Conservation (phyloP, 2,113 vertebrate genomes). For the Nannobrachium achirus region DNA sequence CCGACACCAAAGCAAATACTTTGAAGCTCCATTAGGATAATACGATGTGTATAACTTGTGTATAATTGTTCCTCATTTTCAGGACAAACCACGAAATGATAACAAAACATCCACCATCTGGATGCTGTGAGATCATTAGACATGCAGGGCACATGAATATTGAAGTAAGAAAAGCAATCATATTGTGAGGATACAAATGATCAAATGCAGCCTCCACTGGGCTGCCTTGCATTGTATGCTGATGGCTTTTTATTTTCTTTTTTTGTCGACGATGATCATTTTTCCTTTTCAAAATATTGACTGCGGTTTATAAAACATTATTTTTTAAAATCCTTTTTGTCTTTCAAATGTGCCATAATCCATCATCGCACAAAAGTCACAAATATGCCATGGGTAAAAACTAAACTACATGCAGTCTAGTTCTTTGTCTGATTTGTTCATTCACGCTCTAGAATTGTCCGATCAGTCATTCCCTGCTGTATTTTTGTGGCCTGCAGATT, state of each 20-base stretch:
- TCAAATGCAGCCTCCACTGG: background rate
- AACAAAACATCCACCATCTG: slow-evolving; percentile 17
- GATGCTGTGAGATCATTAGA: slow-evolving; percentile 2
- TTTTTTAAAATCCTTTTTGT: slow-evolving; percentile 49
- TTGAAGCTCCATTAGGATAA: slow-evolving; percentile 32
- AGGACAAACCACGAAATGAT: slow-evolving; percentile 23
- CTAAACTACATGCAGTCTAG: background rate
- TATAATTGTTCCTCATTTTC: slow-evolving; percentile 41
- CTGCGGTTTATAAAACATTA: slow-evolving; percentile 26
- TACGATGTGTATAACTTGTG: slow-evolving; percentile 31
- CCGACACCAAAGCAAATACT: slow-evolving; percentile 25
- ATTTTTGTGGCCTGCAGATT: too few relatives aligned
- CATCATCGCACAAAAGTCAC: slow-evolving; percentile 42
- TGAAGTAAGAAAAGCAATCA: slow-evolving; percentile 25
- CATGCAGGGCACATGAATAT: slow-evolving; percentile 21
- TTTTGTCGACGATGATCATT: slow-evolving; percentile 50
- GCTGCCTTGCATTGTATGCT: slow-evolving; percentile 36
- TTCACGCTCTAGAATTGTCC: background rate
- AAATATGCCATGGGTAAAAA: slow-evolving; percentile 14
- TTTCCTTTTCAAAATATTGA: slow-evolving; percentile 44
- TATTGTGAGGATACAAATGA: slow-evolving; percentile 20
- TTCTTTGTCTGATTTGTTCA: background rate
- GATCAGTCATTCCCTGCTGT: background rate
- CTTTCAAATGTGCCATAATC: slow-evolving; percentile 48
- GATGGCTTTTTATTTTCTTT: slow-evolving; percentile 27